These are phyloP conservation scores for Cephalopterus ornatus DNA, from an alignment of 2,113 vertebrate species.

Conservation along the genomic window DNA sequence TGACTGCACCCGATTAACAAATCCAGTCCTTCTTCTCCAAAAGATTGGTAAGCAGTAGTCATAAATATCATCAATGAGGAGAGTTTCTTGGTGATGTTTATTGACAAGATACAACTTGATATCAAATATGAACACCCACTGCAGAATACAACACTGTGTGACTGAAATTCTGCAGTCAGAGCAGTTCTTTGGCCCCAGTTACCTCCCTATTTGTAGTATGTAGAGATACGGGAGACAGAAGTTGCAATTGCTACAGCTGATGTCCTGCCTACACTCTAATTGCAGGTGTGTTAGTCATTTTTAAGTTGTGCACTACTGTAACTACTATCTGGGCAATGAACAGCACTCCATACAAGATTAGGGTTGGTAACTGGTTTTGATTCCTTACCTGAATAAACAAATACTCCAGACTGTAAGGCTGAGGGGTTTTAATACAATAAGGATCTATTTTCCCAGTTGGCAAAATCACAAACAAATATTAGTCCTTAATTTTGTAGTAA, in stretches of 20 bases:
- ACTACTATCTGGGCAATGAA: not conserved
- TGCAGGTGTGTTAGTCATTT: fast-evolving
- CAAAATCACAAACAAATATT: not conserved
- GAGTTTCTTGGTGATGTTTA: not conserved
- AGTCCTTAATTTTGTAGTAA: not conserved
- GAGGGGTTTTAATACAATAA: not conserved
- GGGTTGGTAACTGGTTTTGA: not conserved
- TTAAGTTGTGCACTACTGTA: not conserved
- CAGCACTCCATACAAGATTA: not conserved
- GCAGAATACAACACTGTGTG: not conserved
- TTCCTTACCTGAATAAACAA: not conserved
- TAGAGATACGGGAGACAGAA: not conserved
- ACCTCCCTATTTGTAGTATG: not conserved
- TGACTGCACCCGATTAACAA: not conserved
- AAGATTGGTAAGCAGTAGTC: not conserved
- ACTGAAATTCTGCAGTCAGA: not conserved
- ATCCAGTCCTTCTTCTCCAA: not conserved
- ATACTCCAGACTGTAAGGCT: not conserved
- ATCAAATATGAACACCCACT: not conserved
- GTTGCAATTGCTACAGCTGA: not conserved
- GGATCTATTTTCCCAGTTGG: not conserved
- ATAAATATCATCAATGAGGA: not conserved
- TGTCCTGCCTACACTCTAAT: not conserved
- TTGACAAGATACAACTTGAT: not conserved
- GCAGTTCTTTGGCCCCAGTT: not conserved